A percentile compares a stretch with the other conserved stretches of the same genome.
phyloP scores from a whole-genome alignment of 2,888 invertebrate genomes.

The Microctonus brassicae region DNA sequence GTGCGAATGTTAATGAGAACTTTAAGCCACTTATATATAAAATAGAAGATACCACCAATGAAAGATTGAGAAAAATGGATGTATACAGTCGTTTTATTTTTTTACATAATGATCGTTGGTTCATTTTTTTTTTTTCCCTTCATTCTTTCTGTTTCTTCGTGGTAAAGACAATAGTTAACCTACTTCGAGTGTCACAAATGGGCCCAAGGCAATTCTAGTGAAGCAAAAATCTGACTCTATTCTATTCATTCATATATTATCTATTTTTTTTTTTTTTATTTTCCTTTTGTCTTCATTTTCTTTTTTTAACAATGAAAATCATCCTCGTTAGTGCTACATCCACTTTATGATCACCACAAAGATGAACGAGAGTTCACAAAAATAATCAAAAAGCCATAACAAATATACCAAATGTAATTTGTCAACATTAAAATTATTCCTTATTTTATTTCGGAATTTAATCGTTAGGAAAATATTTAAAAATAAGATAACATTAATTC shows the following conservation, averaged over 20 bases:
- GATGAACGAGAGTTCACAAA: neutral
- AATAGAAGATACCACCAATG: neutral
- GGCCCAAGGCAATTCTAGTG: constrained; percentile 26
- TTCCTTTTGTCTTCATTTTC: neutral
- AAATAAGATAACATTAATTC: no score
- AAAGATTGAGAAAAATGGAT: neutral
- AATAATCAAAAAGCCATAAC: neutral
- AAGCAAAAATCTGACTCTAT: constrained; percentile 12
- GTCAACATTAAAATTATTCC: neutral
- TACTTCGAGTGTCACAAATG: constrained; percentile 19
- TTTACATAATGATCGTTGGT: neutral
- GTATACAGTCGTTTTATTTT: neutral
- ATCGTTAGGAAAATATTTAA: neutral
- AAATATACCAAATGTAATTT: neutral
- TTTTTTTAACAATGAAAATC: constrained; percentile 17
- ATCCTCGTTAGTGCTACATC: constrained; percentile 23
- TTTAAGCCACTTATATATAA: neutral
- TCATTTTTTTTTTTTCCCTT: neutral
- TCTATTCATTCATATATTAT: neutral
- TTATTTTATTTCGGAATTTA: neutral
- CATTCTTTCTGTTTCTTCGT: neutral
- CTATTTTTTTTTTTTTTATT: neutral
- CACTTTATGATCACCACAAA: no score
- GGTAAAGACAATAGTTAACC: constrained; percentile 34
- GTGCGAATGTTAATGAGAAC: neutral